Percentiles rank a stretch among this genome's conserved stretches.
phyloP scores from a whole-genome alignment of 2,797 vertebrate species.

The Picus viridis region DNA sequence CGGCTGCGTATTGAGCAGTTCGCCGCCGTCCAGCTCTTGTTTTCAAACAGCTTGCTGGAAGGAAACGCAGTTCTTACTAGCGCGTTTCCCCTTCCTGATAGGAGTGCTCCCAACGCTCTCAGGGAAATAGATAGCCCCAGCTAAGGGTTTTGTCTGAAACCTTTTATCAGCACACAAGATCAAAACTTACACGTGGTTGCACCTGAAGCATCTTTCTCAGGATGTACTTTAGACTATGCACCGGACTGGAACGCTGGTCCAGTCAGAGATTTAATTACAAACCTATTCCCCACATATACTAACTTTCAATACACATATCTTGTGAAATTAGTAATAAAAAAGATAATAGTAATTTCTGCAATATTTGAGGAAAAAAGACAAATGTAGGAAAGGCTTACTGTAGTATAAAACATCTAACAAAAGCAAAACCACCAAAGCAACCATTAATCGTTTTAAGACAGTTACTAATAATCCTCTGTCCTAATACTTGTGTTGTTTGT shows the following conservation, averaged over 20 bases:
- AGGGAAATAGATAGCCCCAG: no score
- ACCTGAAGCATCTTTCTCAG: not conserved
- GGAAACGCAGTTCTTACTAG: not conserved
- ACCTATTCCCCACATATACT: rapidly evolving
- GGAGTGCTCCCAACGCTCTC: rapidly evolving
- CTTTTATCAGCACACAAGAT: not conserved
- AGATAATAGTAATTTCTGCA: not conserved
- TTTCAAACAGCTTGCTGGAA: no score
- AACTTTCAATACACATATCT: not conserved
- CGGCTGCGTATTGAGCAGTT: no score
- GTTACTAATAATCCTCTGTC: not conserved
- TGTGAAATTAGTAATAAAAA: not conserved
- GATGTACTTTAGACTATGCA: no score
- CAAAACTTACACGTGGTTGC: rapidly evolving
- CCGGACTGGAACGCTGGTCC: not conserved
- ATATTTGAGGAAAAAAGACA: not conserved
- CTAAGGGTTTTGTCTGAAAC: no score
- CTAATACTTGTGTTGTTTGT: not conserved
- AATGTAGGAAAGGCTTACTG: not conserved
- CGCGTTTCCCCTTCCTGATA: no score
- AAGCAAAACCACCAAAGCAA: no score
- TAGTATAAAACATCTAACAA: not conserved
- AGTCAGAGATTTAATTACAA: not conserved
- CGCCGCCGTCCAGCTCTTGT: no score
- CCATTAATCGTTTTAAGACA: not conserved